Evolutionary conservation across 64 coral and sea anemone genomes (phyloP).

Genomic region (Porites australiensis): DNA sequence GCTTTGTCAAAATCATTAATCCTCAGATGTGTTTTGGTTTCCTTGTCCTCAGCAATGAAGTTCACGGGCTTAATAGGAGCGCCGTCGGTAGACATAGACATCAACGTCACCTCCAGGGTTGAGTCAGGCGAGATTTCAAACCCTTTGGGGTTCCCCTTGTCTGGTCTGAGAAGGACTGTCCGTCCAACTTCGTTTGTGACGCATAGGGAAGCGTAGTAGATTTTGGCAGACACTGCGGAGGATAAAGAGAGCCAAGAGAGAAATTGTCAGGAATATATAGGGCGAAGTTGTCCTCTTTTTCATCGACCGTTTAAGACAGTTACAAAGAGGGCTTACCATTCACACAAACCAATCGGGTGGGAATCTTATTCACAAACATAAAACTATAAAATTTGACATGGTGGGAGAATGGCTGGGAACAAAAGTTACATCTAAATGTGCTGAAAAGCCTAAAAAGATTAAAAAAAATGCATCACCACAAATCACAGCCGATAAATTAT

Average conservation of each 20-base stretch:
- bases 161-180: constrained; percentile 79
- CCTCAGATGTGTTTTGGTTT: constrained; percentile 76
- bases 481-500: too few relatives aligned
- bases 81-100: constrained; percentile 97
- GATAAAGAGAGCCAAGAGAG: background rate
- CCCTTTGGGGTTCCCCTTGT: constrained; percentile 85
- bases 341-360: too few relatives aligned
- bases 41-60: constrained; percentile 84
- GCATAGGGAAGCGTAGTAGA: constrained; percentile 92
- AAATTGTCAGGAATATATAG: background rate
- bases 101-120: constrained; percentile 86
- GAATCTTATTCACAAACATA: too few relatives aligned
- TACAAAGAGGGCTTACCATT: too few relatives aligned
- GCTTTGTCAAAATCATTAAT: constrained; percentile 87
- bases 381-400: too few relatives aligned
- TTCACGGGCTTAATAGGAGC: constrained; percentile 75
- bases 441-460: too few relatives aligned
- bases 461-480: too few relatives aligned
- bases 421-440: too few relatives aligned
- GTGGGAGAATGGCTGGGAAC: too few relatives aligned
- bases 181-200: constrained; percentile 96
- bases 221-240: constrained; percentile 89
- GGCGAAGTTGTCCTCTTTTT: background rate
- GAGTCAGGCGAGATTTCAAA: constrained; percentile 81
- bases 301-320: too few relatives aligned